Evolutionary conservation across 2,113 vertebrate genomes (phyloP), one percentile per base, ranked within the genome.

Genomic region (Helogale parvula): DNA sequence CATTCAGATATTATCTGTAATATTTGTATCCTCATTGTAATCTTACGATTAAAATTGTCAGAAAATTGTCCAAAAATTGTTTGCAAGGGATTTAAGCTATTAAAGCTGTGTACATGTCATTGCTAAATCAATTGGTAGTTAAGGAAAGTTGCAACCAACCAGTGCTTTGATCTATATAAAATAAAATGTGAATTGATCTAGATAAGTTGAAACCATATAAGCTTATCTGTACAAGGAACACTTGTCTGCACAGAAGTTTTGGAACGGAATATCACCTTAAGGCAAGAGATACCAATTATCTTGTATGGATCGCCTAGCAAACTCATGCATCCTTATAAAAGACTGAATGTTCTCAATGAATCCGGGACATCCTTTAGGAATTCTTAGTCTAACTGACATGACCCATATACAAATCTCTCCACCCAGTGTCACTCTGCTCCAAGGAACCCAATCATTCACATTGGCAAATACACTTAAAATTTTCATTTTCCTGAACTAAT

Each of bases 11-110:
- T 72, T 38, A 94, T 72, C 5, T 88, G 8, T 69, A 96, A 95
- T 69, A 72, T 74, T 83, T 92, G 10, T 25, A 79, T 88, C 17
- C 13, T 97, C 54, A 77, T 68, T 95, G 95, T 97, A 93, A 81
- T 82, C 41, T 86, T 97, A 25, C 93, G 91, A 81, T 89, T 96
- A 90, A 93, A 17, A 81, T 45, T 84, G 57, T 60, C 27, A 65
- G 95, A 95, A 88, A 93, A 90, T 38, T 54, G 38, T 68, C 47
- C 86, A 96, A 95, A 88, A 93, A 92, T 45, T 54, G 7, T 54
- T 90, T 33, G 7, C 93, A 47, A 86, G 23, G 21, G 4, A 74
- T 52, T 92, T 96, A 71, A 95, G 31, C 23, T 89, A 84, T 85
- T 87, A 97, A 93, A 27, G 1, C 17, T 72, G 3, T 85, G 7